Base-by-base conservation (phyloP, 2,113 vertebrate genomes). In the Cottus gobio region DNA sequence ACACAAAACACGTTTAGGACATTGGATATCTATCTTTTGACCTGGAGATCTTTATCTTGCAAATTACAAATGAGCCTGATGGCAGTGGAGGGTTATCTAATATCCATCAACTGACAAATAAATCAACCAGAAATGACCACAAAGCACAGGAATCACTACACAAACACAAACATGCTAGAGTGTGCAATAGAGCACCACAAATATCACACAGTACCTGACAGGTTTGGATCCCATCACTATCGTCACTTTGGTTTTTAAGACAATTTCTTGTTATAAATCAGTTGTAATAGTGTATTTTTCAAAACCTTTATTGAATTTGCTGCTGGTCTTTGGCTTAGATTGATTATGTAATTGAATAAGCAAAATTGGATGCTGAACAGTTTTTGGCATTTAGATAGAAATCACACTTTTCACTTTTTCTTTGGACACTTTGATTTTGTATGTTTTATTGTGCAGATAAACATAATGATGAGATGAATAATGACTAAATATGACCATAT, bases 11-110 rank as follows among this genome's bases (percentile, higher is more conserved):
- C 3, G 37, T 76, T 77, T 61, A 80, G 50, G 74, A 86, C 73
- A 79, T 46, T 1, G 22, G 77, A 86, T 85, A 85, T 80, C 85
- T 28, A 69, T 80, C 80, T 75, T 70, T 1, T 76, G 74, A 84
- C 65, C 70, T 76, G 24, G 22, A 84, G 85, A 89, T 89, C 56
- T 82, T 90, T 83, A 85, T 90, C 86, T 80, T 56, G 37, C 44
- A 82, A 83, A 86, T 87, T 74, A 74, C 48, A 77, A 85, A 85
- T 86, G 68, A 84, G 66, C 26, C 73, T 58, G 34, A 79, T 83
- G 74, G 67, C 83, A 74, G 79, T 52, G 36, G 26, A 82, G 13
- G 16, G 61, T 86, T 83, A 79, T 88, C 87, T 80, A 86, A 89
- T 87, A 87, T 79, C 75, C 83, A 80, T 82, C 64, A 75, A 28